A percentile compares a stretch with the other conserved stretches of the same genome.
These are phyloP conservation scores for Poecilobothrus nobilitatus DNA, from an alignment of 2,888 invertebrate genomes.

Conservation along the genomic window DNA sequence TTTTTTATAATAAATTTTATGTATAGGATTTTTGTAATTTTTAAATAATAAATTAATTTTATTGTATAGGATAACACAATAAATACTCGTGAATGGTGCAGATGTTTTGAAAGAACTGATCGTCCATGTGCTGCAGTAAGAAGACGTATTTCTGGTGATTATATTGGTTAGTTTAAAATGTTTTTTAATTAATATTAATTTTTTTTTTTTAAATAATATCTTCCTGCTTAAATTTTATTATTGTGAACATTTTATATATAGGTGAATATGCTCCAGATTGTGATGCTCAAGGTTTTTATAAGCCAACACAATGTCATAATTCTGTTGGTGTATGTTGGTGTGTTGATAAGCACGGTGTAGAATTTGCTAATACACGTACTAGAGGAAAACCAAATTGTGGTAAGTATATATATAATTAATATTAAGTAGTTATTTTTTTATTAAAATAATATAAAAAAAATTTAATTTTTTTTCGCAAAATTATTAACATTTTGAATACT, in stretches of 20 bases:
- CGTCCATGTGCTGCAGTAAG: slow-evolving; percentile 76
- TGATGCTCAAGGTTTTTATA: slow-evolving; percentile 79
- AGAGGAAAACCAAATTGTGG: slow-evolving; percentile 72
- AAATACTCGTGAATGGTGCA: slow-evolving; percentile 70
- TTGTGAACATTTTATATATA: slow-evolving; percentile 33
- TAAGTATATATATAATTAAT: slow-evolving; percentile 32
- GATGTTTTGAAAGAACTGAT: slow-evolving; percentile 71
- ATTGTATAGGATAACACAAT: slow-evolving; percentile 52
- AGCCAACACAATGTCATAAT: slow-evolving; percentile 77
- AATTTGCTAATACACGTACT: slow-evolving; percentile 75
- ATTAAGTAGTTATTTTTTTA: too few species aligned
- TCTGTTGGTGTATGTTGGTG: slow-evolving; percentile 88
- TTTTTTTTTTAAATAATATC: neutral
- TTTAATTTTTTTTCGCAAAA: too few species aligned
- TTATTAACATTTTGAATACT: too few species aligned
- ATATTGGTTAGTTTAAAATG: slow-evolving; percentile 49
- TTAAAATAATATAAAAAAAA: too few species aligned
- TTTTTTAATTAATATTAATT: neutral
- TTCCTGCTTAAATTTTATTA: neutral
- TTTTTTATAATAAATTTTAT: too few species aligned
- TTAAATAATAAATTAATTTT: neutral
- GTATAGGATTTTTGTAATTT: neutral
- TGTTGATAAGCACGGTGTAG: slow-evolving; percentile 84
- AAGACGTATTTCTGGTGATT: slow-evolving; percentile 62
- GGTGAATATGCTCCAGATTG: slow-evolving; percentile 73